Evolutionary conservation across 2,888 invertebrate genomes (phyloP).

Genomic region (Barypeithes pellucidus): DNA sequence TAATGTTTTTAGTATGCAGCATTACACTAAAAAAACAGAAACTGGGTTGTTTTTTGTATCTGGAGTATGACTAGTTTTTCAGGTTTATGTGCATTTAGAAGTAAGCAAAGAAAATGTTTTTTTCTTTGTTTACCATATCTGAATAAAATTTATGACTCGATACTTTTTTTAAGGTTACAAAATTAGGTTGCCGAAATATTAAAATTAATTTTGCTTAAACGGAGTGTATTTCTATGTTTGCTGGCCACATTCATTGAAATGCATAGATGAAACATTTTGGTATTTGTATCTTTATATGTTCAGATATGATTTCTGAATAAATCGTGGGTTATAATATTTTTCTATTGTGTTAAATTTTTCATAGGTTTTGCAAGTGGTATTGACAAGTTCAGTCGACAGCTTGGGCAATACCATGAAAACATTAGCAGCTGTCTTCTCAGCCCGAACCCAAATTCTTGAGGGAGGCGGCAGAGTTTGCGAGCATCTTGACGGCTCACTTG

Average conservation of each 20-base stretch:
- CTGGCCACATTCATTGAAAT: slow-evolving; percentile 30
- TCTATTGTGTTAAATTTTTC: slow-evolving; percentile 43
- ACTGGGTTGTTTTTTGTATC: no score
- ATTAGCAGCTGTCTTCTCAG: slow-evolving; percentile 18
- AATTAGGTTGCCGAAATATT: background rate
- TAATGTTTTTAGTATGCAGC: no score
- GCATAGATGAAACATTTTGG: background rate
- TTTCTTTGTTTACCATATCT: no score
- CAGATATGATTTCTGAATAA: background rate
- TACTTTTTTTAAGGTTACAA: no score
- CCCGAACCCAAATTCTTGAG: slow-evolving; percentile 11
- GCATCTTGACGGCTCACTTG: slow-evolving; percentile 2
- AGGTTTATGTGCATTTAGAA: no score
- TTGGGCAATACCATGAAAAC: slow-evolving; percentile 51
- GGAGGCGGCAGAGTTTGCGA: slow-evolving; percentile 26
- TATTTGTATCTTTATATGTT: background rate
- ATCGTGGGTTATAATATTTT: background rate
- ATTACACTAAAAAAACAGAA: no score
- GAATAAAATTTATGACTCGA: no score
- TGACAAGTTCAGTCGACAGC: slow-evolving; percentile 55
- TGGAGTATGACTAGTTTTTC: no score
- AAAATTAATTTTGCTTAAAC: slow-evolving; percentile 19
- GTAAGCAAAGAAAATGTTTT: no score
- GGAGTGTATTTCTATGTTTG: slow-evolving; percentile 4
- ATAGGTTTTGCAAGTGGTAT: slow-evolving; percentile 52